Conservation (phyloP, 2,888 invertebrate genomes). For the Galerucella pusilla region DNA sequence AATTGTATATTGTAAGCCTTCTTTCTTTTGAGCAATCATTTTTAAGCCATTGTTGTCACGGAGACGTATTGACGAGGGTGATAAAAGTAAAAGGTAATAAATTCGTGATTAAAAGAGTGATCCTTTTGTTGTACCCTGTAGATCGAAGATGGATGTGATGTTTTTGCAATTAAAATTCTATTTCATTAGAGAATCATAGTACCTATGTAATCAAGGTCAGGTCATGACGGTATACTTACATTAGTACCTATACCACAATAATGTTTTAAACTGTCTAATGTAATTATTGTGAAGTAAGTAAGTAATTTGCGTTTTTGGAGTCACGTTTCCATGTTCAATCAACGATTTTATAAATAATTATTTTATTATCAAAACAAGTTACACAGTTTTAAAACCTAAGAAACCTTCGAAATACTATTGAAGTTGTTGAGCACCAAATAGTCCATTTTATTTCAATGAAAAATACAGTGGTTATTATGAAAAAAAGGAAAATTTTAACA, state of each 20-base stretch:
- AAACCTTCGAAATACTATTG: neutral
- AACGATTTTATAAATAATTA: neutral
- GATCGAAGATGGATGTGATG: constrained; percentile 15
- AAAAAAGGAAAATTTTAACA: too few species aligned
- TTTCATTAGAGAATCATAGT: constrained; percentile 36
- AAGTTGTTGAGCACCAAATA: neutral
- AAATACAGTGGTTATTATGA: too few species aligned
- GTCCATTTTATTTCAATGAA: too few species aligned
- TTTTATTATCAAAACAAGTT: neutral
- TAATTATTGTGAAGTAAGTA: constrained; percentile 16
- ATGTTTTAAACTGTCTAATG: neutral
- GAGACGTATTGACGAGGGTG: too few species aligned
- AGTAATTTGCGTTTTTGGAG: constrained; percentile 3
- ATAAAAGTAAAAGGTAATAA: too few species aligned
- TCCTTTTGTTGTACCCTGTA: constrained; percentile 1
- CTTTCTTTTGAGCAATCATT: too few species aligned
- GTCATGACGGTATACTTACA: constrained; percentile 21
- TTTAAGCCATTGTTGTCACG: too few species aligned
- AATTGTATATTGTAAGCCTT: too few species aligned
- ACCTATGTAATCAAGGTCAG: constrained; percentile 27
- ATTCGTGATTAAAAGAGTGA: neutral
- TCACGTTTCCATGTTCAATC: constrained; percentile 11
- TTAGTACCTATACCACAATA: constrained; percentile 9
- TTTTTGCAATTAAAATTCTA: constrained; percentile 32
- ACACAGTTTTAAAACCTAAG: neutral